A percentile compares a stretch with the other conserved stretches of the same genome.
Evolutionary conservation across 2,888 invertebrate species (phyloP).

Genomic region (Dorcus parallelipipedus): DNA sequence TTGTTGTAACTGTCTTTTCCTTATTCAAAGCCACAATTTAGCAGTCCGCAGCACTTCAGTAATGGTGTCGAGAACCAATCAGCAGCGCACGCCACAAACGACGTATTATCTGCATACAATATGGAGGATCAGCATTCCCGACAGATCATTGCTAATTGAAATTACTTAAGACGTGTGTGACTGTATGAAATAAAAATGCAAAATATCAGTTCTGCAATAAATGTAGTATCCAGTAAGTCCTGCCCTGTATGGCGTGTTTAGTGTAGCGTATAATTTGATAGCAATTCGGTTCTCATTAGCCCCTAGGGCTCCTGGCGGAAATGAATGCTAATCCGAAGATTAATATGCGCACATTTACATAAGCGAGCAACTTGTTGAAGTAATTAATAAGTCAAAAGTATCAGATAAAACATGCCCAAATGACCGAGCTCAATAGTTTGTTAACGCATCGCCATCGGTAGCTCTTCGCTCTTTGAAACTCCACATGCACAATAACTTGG

Average conservation of each 20-base stretch:
- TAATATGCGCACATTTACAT: constrained; percentile 28
- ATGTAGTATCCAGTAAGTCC: constrained; percentile 2
- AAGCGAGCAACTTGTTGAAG: constrained; percentile 27
- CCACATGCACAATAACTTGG: not conserved
- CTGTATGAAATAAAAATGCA: too few species aligned
- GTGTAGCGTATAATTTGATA: constrained; percentile 27
- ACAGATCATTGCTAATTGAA: too few species aligned
- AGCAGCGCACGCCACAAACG: too few species aligned
- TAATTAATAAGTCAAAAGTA: constrained; percentile 28
- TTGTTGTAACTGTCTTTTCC: too few species aligned
- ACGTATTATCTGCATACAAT: too few species aligned
- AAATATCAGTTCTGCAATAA: too few species aligned
- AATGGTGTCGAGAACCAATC: too few species aligned
- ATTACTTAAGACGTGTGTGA: too few species aligned
- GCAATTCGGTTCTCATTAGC: constrained; percentile 29
- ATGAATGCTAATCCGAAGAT: constrained; percentile 26
- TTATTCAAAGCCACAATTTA: too few species aligned
- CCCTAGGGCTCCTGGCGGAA: constrained; percentile 25
- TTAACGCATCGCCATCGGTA: constrained; percentile 15
- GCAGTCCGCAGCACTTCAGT: too few species aligned
- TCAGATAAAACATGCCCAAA: constrained; percentile 21
- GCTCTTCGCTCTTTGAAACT: not conserved
- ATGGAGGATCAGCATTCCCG: too few species aligned
- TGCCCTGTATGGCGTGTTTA: constrained; percentile 18
- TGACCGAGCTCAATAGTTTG: constrained; percentile 24